Conservation (phyloP, 2,113 vertebrate species). For the Hippolais icterina region DNA sequence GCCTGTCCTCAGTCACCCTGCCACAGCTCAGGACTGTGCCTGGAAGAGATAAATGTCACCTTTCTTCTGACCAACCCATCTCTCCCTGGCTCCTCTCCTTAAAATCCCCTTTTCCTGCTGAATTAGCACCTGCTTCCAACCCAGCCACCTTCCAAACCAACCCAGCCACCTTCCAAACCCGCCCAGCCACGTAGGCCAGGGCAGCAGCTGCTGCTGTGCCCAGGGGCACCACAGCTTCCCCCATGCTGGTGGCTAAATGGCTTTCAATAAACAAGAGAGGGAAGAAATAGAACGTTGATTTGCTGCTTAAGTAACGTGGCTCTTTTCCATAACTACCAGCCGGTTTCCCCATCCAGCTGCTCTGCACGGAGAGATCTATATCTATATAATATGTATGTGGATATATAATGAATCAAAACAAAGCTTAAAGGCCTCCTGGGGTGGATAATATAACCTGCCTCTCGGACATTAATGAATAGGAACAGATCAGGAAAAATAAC, state of each 20-base stretch:
- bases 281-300: neutral
- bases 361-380: neutral
- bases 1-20: neutral
- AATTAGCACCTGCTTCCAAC: neutral
- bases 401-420: constrained; percentile 40
- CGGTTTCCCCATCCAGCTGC: neutral
- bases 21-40: neutral
- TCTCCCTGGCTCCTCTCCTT: neutral
- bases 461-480: neutral
- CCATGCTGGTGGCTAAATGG: neutral
- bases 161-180: neutral
- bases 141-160: neutral
- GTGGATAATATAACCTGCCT: neutral
- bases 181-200: neutral
- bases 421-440: constrained; percentile 6
- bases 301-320: neutral
- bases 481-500: neutral
- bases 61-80: neutral
- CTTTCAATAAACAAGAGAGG: neutral
- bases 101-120: neutral
- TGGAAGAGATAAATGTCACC: neutral
- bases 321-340: neutral
- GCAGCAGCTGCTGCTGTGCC: neutral
- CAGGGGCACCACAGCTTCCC: neutral
- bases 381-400: neutral